Conservation (phyloP, 2,113 vertebrate genomes). For the Solea senegalensis region DNA sequence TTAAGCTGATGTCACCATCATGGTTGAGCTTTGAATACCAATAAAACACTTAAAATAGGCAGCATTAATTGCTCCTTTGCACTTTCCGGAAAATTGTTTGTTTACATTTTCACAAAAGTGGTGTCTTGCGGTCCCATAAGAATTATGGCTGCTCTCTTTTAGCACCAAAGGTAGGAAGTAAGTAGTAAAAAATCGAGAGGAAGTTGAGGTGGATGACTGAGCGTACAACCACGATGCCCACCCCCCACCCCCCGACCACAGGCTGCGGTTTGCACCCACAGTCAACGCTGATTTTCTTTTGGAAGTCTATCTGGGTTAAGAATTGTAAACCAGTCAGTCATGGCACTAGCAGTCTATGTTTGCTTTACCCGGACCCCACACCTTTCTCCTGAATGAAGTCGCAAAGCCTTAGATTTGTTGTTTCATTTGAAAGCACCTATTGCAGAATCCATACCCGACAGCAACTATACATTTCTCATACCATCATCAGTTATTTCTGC, state of each 20-base stretch:
- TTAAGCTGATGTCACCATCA: background rate
- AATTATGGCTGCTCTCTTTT: constrained; percentile 12
- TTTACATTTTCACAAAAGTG: constrained; percentile 3
- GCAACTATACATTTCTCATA: background rate
- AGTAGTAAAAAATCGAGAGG: constrained; percentile 20
- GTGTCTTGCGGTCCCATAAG: background rate
- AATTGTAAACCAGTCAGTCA: constrained; percentile 17
- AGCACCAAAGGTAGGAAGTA: constrained; percentile 24
- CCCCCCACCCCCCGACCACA: background rate
- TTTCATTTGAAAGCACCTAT: background rate
- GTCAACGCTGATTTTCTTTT: constrained; percentile 18
- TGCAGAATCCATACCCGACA: background rate
- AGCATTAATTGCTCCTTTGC: background rate
- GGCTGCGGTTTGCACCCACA: background rate
- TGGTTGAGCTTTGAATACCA: background rate
- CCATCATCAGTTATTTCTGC: background rate
- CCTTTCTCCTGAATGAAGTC: background rate
- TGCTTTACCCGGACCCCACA: constrained; percentile 12
- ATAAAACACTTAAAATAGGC: background rate
- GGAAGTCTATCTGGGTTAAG: background rate
- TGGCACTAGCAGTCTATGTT: background rate
- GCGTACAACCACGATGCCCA: background rate
- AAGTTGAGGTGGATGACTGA: constrained; percentile 19
- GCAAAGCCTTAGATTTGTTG: background rate
- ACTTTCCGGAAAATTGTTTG: constrained; percentile 9